phyloP scores from a whole-genome alignment of 2,888 invertebrate species.

The Amblyteles armatorius region DNA sequence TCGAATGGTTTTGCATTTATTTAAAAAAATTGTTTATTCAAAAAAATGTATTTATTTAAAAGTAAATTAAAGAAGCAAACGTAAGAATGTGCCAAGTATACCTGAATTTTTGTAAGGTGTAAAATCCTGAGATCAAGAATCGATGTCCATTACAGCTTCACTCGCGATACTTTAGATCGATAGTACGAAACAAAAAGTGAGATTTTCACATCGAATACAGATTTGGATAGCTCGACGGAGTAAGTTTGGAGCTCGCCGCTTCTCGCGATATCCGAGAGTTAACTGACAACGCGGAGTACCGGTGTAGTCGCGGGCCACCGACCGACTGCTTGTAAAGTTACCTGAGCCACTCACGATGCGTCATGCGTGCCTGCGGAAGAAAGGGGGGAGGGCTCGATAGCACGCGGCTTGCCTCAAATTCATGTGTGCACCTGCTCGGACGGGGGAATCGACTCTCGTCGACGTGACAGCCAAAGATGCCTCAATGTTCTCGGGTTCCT shows the following conservation, averaged over 20 bases:
- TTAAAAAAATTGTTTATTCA: too few species aligned
- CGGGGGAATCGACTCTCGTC: constrained; percentile 6
- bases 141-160: constrained; percentile 56
- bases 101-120: constrained; percentile 51
- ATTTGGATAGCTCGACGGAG: neutral
- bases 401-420: constrained; percentile 53
- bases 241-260: constrained; percentile 67
- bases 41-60: too few species aligned
- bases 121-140: constrained; percentile 61
- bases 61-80: neutral
- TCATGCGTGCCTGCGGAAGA: constrained; percentile 71
- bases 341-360: constrained; percentile 78
- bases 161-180: constrained; percentile 56
- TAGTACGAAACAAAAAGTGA: constrained; percentile 28
- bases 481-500: constrained; percentile 6
- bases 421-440: constrained; percentile 42
- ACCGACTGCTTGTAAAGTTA: constrained; percentile 79
- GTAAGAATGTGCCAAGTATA: constrained; percentile 12
- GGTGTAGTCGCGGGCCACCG: constrained; percentile 76
- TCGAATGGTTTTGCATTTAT: too few species aligned
- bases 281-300: constrained; percentile 80
- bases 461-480: neutral
- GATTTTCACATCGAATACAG: constrained; percentile 33
- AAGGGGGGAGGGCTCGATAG: constrained; percentile 70
- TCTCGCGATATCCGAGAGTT: constrained; percentile 79